phyloP scores from a whole-genome alignment of 2,113 vertebrate species.

The Uropsilus gracilis region DNA sequence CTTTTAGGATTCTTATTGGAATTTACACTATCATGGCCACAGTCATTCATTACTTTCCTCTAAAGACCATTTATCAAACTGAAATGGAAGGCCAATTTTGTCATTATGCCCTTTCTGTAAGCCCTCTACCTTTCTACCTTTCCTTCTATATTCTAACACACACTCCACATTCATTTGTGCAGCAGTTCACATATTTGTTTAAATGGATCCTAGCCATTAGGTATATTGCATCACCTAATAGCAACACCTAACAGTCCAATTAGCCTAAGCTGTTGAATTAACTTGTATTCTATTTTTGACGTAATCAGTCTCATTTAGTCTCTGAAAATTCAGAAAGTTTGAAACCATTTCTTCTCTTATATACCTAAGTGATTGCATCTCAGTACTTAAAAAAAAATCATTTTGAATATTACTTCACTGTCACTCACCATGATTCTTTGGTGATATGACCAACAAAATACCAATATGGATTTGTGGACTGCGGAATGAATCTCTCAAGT shows the following conservation, averaged over 20 bases:
- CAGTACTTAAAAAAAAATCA: conserved; percentile 10
- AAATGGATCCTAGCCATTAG: not conserved
- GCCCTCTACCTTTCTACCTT: not conserved
- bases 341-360: not conserved
- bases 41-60: not conserved
- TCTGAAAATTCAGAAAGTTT: conserved; percentile 34
- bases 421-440: not conserved
- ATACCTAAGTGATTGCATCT: not conserved
- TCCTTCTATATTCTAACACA: not conserved
- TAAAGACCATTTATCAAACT: conserved; percentile 8
- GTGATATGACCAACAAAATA: conserved; percentile 18
- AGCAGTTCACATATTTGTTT: conserved; percentile 27
- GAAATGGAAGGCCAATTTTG: not conserved
- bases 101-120: not conserved
- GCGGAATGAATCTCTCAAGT: not conserved
- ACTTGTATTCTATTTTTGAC: not conserved
- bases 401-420: not conserved
- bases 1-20: not conserved
- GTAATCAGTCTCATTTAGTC: conserved; percentile 52
- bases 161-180: not conserved
- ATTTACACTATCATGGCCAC: not conserved
- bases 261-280: not conserved
- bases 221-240: not conserved
- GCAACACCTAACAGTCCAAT: conserved; percentile 14
- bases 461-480: not conserved